Base-by-base conservation (phyloP, 2,888 invertebrate species). In the Xylophagus ater region DNA sequence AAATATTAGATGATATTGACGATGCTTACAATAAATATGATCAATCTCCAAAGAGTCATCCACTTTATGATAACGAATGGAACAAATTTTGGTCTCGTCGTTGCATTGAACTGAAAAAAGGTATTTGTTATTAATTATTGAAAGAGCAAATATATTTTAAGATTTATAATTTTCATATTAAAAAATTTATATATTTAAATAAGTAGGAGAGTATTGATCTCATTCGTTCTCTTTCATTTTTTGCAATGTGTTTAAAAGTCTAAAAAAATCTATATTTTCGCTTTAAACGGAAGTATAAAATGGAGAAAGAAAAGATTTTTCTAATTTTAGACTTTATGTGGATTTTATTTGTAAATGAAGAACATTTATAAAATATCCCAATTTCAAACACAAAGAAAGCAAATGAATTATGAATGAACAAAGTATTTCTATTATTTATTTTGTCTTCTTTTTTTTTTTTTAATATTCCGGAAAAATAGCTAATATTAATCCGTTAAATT, bases 1-100 rank as follows among this genome's bases (percentile, higher is more conserved):
- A 36, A 7, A 33, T 34, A 13, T 17, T 46, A 4, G 46, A 42
- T n/a, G 31, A 38, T 13, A 33, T 46, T 2, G 37, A 41, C 17
- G n/a, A 8, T 7, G 29, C 37, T n/a, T 46, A 46, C 26, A 36
- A 40, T 10, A 30, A 23, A 6, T 46, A 30, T 21, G 40, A 46
- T 5, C 8, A 29, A 10, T 26, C 32, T 18, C 41, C 41, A 12
- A 23, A 41, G 15, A n/a, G 12, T 4, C 44, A 44, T 44, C 44
- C 44, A 4, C 17, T 26, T 10, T 38, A 44, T 29, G 23, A 41
- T 18, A 28, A 23, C 5, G 41, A 38, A 14, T 44, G 38, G 41
- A 32, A 39, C 23, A 17, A 31, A 24, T 37, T 43, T 20, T 43
- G 40, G 37, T 29, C 23, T 21, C 23, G 14, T 13, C 21, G 28